A percentile compares a stretch with the other conserved stretches of the same genome.
phyloP scores from a whole-genome alignment of 2,888 invertebrate species.

The Resseliella maxima region DNA sequence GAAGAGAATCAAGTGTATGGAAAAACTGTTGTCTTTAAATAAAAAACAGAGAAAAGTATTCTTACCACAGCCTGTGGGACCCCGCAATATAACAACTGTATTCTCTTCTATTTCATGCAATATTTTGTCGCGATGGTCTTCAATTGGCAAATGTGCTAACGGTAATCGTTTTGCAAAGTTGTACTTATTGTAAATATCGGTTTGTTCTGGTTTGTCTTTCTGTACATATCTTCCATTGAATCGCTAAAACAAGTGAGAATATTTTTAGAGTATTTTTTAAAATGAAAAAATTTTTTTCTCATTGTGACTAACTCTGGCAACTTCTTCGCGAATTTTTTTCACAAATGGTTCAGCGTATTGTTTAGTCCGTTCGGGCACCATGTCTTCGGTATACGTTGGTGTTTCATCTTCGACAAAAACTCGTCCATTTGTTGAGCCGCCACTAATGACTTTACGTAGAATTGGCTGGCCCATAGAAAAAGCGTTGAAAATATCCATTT shows the following conservation, averaged over 20 bases:
- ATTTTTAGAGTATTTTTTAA: too few species aligned
- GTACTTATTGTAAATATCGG: neutral
- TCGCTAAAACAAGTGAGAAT: neutral
- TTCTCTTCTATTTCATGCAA: constrained; percentile 71
- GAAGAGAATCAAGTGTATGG: too few species aligned
- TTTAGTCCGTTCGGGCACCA: neutral
- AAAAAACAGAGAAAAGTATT: constrained; percentile 78
- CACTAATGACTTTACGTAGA: neutral
- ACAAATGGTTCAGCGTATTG: neutral
- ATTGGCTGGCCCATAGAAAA: neutral
- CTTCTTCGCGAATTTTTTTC: neutral
- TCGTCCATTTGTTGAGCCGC: neutral
- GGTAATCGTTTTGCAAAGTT: neutral
- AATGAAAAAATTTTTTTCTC: too few species aligned
- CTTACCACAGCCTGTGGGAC: constrained; percentile 88
- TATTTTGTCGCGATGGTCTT: constrained; percentile 70
- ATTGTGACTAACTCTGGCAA: neutral
- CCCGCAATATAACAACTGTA: constrained; percentile 86
- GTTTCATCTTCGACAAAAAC: neutral
- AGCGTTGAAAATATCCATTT: neutral
- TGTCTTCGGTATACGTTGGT: neutral
- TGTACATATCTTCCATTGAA: neutral
- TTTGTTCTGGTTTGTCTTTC: neutral
- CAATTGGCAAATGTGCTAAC: constrained; percentile 63
- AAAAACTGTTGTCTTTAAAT: neutral